These are phyloP conservation scores for Aegithalos caudatus DNA, from an alignment of 2,113 vertebrate genomes.

Conservation along the genomic window DNA sequence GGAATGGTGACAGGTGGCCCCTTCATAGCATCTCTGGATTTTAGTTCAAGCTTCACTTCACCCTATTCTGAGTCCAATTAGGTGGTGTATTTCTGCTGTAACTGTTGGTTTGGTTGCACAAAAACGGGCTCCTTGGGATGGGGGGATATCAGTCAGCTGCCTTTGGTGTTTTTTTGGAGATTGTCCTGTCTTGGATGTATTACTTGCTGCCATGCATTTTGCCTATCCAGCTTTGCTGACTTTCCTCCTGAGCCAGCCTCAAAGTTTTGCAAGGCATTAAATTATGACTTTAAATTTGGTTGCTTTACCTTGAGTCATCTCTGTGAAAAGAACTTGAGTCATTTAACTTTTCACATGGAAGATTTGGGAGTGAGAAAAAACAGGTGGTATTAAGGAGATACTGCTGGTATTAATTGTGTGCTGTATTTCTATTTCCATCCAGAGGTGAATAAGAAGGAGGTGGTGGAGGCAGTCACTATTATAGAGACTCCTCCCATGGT, in stretches of 20 bases:
- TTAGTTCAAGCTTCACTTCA: neutral
- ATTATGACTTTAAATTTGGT: fast-evolving
- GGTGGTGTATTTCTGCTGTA: neutral
- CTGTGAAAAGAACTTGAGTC: neutral
- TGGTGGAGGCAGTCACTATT: slow-evolving; percentile 94
- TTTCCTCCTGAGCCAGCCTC: neutral
- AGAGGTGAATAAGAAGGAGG: slow-evolving; percentile 99
- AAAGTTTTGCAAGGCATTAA: neutral
- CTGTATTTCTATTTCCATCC: neutral
- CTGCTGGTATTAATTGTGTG: neutral
- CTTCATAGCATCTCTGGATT: neutral
- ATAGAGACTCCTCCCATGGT: slow-evolving; percentile 97
- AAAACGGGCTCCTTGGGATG: neutral
- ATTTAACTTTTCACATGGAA: fast-evolving
- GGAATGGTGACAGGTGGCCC: fast-evolving
- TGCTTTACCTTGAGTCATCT: fast-evolving
- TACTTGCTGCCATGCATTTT: neutral
- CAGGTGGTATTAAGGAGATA: neutral
- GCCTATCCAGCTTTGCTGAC: fast-evolving
- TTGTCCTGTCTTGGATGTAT: neutral
- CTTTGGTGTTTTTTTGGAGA: fast-evolving
- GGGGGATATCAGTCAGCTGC: neutral
- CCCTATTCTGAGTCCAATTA: fast-evolving
- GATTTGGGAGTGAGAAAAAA: neutral
- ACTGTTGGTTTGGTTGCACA: neutral